Evolutionary conservation across 1,140 invertebrate species (phyloP).

Genomic region (Trichomalopsis sarcophagae): DNA sequence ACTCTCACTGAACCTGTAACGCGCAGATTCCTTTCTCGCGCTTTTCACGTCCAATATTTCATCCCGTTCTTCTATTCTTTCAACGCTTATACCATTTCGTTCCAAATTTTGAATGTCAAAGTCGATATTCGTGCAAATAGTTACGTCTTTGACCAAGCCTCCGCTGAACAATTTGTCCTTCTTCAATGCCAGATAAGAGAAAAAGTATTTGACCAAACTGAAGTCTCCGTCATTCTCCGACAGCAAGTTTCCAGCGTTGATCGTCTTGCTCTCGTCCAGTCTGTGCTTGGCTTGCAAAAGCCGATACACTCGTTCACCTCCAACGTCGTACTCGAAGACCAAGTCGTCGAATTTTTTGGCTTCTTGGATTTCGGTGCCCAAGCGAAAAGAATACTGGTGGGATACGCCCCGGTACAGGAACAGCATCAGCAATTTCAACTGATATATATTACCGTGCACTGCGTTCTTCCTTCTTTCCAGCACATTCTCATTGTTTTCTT

Average conservation of each 20-base stretch:
- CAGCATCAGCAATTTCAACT: background rate
- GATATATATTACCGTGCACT: conserved; percentile 10
- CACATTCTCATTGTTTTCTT: no score
- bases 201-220: background rate
- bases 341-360: conserved; percentile 10
- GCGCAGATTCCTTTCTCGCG: background rate
- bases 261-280: conserved; percentile 1
- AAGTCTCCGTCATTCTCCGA: background rate
- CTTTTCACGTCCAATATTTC: background rate
- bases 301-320: background rate
- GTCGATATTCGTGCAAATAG: conserved; percentile 13
- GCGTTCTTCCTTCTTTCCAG: background rate
- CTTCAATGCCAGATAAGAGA: background rate
- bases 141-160: background rate
- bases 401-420: background rate
- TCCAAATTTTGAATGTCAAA: background rate
- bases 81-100: background rate
- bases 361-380: background rate
- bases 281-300: conserved; percentile 12
- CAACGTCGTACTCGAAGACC: background rate
- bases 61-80: background rate
- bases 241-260: background rate
- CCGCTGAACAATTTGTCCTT: background rate
- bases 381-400: background rate
- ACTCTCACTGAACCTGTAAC: background rate